Base-by-base conservation (phyloP, 2,888 invertebrate species). In the Clunio marinus region DNA sequence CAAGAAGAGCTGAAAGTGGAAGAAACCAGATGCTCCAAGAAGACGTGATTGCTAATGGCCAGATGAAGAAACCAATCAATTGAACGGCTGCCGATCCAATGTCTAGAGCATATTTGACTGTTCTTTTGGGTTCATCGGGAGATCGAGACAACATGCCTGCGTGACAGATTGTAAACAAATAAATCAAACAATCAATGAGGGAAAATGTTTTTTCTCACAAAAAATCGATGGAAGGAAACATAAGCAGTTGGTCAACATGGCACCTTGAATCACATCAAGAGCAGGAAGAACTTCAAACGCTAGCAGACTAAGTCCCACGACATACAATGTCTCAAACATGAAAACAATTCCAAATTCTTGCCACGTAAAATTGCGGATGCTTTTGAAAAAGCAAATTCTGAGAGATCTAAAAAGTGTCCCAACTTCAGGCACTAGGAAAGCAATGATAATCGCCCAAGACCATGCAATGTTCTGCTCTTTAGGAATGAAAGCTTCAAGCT, bases 181-280 rank as follows among this genome's bases (percentile, higher is more conserved):
- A 35, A 77, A 55, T 69, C 60, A 46, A 51, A 20, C 2, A 20
- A 58, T 68, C 62, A 60, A 58, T 68, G 24, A 28, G 22, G 17
- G 41, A 17, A 59, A 20, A 1, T 25, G 32, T 20, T 1, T 80
- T 76, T 35, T 77, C 75, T 83, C 81, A 84, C 88, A 87, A 27
- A 90, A 79, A 69, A 93, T 72, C n/a, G 86, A 86, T 0, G 96
- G 96, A 10, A 93, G 77, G 72, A 94, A 82, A 75, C 91, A 92
- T 71, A 93, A 83, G 22, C 90, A 91, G 77, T 90, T 92, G 74
- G 91, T 89, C 66, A 95, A 79, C 86, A 93, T 90, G 1, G 89
- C 86, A 1, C 88, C 92, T 75, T 90, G 88, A 8, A 91, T 82
- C 0, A 89, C 88, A 76, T 93, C 91, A 72, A 94, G 75, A 71